Evolutionary conservation across 1,140 invertebrate genomes (phyloP).

Genomic region (Camponotus vicinus): DNA sequence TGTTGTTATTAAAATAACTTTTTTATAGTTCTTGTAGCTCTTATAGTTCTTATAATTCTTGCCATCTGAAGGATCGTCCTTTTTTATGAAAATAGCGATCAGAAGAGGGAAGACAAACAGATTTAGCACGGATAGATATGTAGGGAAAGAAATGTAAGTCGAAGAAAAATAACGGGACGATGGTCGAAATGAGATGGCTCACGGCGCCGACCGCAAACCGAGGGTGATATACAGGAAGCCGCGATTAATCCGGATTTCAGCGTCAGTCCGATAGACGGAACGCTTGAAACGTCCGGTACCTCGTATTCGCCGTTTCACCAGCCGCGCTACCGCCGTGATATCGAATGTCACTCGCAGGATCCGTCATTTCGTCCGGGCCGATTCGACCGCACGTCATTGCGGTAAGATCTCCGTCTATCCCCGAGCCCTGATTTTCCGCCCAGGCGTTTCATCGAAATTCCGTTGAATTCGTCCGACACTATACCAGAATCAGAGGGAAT

Average conservation of each 20-base stretch:
- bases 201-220: constrained; percentile 51
- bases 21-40: not conserved
- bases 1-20: not conserved
- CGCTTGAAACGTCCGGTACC: constrained; percentile 72
- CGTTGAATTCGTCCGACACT: constrained; percentile 70
- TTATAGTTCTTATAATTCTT: not conserved
- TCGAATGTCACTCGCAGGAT: constrained; percentile 86
- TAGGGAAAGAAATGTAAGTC: constrained; percentile 29
- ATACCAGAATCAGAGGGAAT: constrained; percentile 24
- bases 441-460: constrained; percentile 80
- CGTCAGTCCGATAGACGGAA: constrained; percentile 75
- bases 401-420: constrained; percentile 84
- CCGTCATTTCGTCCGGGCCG: constrained; percentile 85
- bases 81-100: not conserved
- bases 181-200: constrained; percentile 34
- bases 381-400: constrained; percentile 86
- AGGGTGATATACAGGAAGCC: constrained; percentile 63
- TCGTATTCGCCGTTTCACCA: constrained; percentile 78
- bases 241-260: constrained; percentile 75
- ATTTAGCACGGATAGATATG: not conserved
- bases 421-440: constrained; percentile 84
- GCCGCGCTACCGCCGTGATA: constrained; percentile 83
- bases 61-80: not conserved
- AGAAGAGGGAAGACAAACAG: not conserved
- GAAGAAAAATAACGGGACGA: constrained; percentile 59